Evolutionary conservation across 53 echinoderm and acorn worm species (phyloP), one percentile per base, ranked within the genome.

Genomic region (Zoroaster sp.): DNA sequence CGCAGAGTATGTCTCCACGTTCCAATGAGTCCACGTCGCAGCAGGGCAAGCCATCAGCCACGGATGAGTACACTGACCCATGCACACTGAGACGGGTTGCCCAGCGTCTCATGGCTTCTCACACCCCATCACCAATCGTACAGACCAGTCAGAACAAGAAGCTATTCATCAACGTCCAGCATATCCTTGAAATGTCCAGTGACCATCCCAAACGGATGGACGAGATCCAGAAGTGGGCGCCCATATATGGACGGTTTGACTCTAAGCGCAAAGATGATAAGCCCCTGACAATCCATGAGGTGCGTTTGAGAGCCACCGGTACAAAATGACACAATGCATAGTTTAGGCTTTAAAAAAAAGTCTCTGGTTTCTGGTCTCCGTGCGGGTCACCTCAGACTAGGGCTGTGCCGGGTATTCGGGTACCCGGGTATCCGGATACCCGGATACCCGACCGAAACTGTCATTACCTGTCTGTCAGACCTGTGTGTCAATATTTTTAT

Each of bases 201-300:
- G 98, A 97, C 25, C 89, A 97, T 82, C 98, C 94, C 0, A 77
- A 91, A 38, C 66, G 98, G 63, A 66, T 92, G 74, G 86, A 83
- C 31, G 98, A 97, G 87, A 94, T 97, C 35, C 83, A 91, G 87
- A 97, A 95, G 72, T 97, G 95, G 95, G 91, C 98, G 21, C 92
- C 95, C 73, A 97, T 97, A 38, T 97, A 97, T 82, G 98, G 98
- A 35, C 87, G 98, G 35, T 97, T 97, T 85, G 98, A 97, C 90
- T 97, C 98, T 78, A 97, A 97, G 67, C 91, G 98, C 77, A 97
- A 95, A 74, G 88, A 94, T 40, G 98, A 95, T 28, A 97, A 97
- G 73, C 95, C 95, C 14, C 91, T 97, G 35, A 94, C 94, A 17
- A 46, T 93, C 25, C 98, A 97, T 91, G 98, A 97, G 93, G 98